Evolutionary conservation across 1,140 invertebrate genomes (phyloP).

Genomic region (Plodia interpunctella): DNA sequence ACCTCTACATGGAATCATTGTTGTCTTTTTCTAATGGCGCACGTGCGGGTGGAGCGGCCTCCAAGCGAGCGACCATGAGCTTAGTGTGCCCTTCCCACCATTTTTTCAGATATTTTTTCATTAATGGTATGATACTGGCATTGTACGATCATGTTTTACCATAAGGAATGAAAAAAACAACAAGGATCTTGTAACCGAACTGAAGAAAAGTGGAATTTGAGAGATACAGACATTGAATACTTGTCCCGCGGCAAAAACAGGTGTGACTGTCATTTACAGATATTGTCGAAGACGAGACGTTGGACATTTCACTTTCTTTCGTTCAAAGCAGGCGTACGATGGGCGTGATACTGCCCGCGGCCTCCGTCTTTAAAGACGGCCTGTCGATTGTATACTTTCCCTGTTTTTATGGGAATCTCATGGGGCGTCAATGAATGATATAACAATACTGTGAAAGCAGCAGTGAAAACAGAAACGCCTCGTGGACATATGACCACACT

Average conservation of each 20-base stretch:
- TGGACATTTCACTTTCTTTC: constrained; percentile 58
- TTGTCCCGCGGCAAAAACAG: no score
- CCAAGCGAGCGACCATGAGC: constrained; percentile 32
- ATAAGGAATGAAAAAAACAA: no score
- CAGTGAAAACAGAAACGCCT: constrained; percentile 17
- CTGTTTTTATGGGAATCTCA: constrained; percentile 67
- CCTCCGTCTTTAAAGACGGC: constrained; percentile 34
- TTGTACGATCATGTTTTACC: neutral
- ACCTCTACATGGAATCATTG: constrained; percentile 21
- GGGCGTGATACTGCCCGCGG: constrained; percentile 55
- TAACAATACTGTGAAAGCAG: constrained; percentile 54
- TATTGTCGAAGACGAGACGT: constrained; percentile 8
- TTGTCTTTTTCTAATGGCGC: constrained; percentile 29
- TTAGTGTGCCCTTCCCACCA: constrained; percentile 27
- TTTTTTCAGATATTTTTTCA: constrained; percentile 1
- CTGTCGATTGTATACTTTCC: constrained; percentile 64
- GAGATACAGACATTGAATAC: no score
- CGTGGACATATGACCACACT: neutral
- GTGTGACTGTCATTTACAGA: constrained; percentile 1
- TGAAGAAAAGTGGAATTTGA: no score
- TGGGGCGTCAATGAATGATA: constrained; percentile 41
- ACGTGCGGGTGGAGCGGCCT: constrained; percentile 27
- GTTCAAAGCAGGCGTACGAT: constrained; percentile 37
- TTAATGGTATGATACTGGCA: neutral
- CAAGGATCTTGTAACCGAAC: no score